Base-by-base conservation (phyloP, 2,888 invertebrate genomes). In the Tridacna gigas region DNA sequence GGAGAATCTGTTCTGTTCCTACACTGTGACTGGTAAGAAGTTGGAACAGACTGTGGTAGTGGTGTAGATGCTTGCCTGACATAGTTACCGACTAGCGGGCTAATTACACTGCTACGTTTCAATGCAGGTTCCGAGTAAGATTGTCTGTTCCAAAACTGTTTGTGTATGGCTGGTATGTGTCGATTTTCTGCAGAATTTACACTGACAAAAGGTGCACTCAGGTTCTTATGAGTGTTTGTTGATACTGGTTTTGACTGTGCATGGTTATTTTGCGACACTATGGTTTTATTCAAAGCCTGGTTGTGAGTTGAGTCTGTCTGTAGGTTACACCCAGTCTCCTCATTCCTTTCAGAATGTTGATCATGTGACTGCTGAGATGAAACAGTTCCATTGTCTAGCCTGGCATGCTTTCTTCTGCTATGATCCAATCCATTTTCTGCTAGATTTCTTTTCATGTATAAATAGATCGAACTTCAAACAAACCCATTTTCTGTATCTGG, bases 361-460 rank as follows among this genome's bases (percentile, higher is more conserved):
- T 37, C 15, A 45, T 45, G 4, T 67, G 45, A 37, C 20, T n/a
- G 37, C 45, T 45, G 37, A 37, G 45, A 45, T n/a, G 4, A 45
- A 37, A 20, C 15, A 12, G 45, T 5, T 67, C 45, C 45, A 3
- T 22, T 26, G 3, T 84, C 84, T 85, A 85, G 22, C 78, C 86
- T 28, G 82, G 86, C 79, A 74, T 83, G 86, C 63, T 86, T 86
- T 61, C 76, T 71, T 75, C 83, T 79, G 69, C 67, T 77, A 79
- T 79, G 69, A 18, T 84, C 83, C 22, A 67, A 45, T 7, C 71
- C 83, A 63, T 65, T 80, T 61, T 69, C 66, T 22, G 63, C 65
- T 11, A 73, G 79, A 47, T 69, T 84, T 61, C 86, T 83, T 74
- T 86, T 86, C 86, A 86, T 86, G 48, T 75, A 80, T n/a, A 77